Base-by-base conservation (phyloP, 1,140 invertebrate species). In the Myzus persicae region DNA sequence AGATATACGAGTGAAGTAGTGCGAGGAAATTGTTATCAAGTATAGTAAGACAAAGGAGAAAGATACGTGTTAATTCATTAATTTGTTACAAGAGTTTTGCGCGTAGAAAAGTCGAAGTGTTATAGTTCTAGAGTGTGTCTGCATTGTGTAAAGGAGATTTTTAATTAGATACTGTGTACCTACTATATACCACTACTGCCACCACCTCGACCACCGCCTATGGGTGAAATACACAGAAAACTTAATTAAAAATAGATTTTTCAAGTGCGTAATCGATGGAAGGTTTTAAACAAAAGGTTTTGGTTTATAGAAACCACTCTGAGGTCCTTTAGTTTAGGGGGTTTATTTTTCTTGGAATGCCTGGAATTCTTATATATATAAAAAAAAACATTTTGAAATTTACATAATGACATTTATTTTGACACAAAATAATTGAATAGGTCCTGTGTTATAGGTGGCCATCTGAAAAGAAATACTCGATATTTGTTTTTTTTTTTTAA, bases 221-320 rank as follows among this genome's bases (percentile, higher is more conserved):
- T 24, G 14, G 4, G 84, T n/a, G 84, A 87, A 31, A 44, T 38
- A 82, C 38, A 38, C 81, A 24, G 38, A 2, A 31, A 87, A 87
- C 26, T 87, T 87, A 42, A 44, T 87, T 87, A n/a, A 87, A 87
- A 87, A 87, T 44, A 87, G 26, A 44, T 42, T 44, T 87, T 87
- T 42, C 26, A 42, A 26, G 40, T 44, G 14, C 26, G 4, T 20
- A n/a, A 42, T 44, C 26, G 18, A 44, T 42, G 42, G 14, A 87
- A n/a, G 40, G 24, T 24, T 0, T 2, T 40, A 26, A 87, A 87
- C 42, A 87, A 87, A 42, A 42, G 40, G 31, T 44, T 87, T 87
- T 46, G 84, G 46, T 87, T 87, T 87, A 87, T 42, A 26, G 31
- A n/a, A 82, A 84, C 24, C 38, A 42, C 82, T 40, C 24, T 42